phyloP scores from a whole-genome alignment of 2,797 vertebrate species.

The Zenarchopterus dispar region DNA sequence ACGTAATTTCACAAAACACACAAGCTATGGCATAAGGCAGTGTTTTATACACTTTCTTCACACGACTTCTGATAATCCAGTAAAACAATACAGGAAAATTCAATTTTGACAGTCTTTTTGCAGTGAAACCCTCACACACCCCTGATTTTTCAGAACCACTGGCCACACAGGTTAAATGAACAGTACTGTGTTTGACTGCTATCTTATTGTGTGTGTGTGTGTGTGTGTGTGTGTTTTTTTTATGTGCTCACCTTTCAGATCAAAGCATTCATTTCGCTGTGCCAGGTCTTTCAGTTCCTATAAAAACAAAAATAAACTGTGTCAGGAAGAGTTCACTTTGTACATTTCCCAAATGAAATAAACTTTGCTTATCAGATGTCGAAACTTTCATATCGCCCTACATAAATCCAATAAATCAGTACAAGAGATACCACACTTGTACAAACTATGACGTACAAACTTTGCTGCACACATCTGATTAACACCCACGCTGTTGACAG shows the following conservation, averaged over 20 bases:
- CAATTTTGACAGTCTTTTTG: background rate
- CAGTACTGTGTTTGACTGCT: background rate
- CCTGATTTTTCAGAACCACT: background rate
- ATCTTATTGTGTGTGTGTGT: slow-evolving; percentile 12
- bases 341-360: slow-evolving; percentile 5
- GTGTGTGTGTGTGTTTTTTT: too few species aligned
- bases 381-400: slow-evolving; percentile 26
- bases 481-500: background rate
- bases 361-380: slow-evolving; percentile 17
- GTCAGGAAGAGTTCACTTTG: slow-evolving; percentile 26
- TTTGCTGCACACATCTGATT: background rate
- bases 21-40: too few species aligned
- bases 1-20: too few species aligned
- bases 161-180: background rate
- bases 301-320: slow-evolving; percentile 43
- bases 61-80: too few species aligned
- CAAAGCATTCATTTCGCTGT: slow-evolving; percentile 91
- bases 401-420: slow-evolving; percentile 5
- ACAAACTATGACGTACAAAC: slow-evolving; percentile 12
- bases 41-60: too few species aligned
- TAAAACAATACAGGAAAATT: too few species aligned
- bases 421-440: slow-evolving; percentile 1
- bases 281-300: slow-evolving; percentile 92
- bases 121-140: background rate
- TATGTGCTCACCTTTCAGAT: slow-evolving; percentile 89